A percentile compares a stretch with the other conserved stretches of the same genome.
Conservation (phyloP, 2,113 vertebrate genomes). For the Atrichornis clamosus region DNA sequence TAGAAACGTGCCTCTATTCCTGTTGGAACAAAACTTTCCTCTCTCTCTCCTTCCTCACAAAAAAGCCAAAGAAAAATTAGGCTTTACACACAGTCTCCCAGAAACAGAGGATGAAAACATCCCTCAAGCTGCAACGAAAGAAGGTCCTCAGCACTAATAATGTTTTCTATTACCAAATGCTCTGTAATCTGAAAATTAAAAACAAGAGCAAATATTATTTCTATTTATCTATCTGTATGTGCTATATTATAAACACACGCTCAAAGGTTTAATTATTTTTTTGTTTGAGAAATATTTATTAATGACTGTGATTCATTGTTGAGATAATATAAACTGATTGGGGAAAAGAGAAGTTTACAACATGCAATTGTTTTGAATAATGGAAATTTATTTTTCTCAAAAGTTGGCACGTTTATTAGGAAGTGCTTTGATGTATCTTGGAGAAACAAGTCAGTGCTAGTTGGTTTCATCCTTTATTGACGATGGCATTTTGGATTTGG, state of each 20-base stretch:
- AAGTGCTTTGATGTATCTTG: not conserved
- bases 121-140: not conserved
- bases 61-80: not conserved
- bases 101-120: not conserved
- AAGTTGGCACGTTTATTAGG: not conserved
- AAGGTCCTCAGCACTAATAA: not conserved
- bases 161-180: not conserved
- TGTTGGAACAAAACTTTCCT: not conserved
- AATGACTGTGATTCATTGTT: not conserved
- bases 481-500: constrained; percentile 22
- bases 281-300: not conserved
- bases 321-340: not conserved
- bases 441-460: not conserved
- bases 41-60: not conserved
- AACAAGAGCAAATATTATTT: not conserved
- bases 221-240: not conserved
- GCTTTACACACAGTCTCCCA: not conserved
- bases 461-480: not conserved
- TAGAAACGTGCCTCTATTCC: not conserved
- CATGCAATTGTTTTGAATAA: not conserved
- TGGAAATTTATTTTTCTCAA: not conserved
- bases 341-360: not conserved
- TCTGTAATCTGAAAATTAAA: not conserved
- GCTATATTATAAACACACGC: not conserved
- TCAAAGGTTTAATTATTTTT: not conserved